A percentile compares a stretch with the other conserved stretches of the same genome.
Conservation (phyloP, 1,140 invertebrate genomes). For the Lordiphosa clarofinis region DNA sequence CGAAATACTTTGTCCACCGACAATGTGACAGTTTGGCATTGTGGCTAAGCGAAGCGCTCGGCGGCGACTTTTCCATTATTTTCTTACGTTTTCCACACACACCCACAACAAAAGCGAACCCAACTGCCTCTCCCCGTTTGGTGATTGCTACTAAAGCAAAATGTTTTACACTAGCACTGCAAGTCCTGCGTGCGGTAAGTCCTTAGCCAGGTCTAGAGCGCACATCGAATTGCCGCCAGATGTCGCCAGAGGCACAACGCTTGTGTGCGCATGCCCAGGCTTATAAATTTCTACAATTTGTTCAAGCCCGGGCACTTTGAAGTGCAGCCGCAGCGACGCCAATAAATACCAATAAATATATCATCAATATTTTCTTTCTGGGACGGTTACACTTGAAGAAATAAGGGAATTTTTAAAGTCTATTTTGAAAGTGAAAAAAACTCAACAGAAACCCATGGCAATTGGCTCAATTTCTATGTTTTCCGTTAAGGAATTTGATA, state of each 20-base stretch:
- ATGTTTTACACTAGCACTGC: slow-evolving; percentile 27
- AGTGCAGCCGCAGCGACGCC: slow-evolving; percentile 46
- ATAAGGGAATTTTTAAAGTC: background rate
- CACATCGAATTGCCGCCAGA: slow-evolving; percentile 39
- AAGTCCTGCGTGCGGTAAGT: slow-evolving; percentile 42
- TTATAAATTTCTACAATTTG: slow-evolving; percentile 60
- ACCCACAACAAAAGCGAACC: slow-evolving; percentile 1
- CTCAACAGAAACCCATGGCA: too few relatives aligned
- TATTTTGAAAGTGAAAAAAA: too few relatives aligned
- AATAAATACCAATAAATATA: slow-evolving; percentile 76
- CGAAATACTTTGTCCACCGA: slow-evolving; percentile 22
- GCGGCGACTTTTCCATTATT: slow-evolving; percentile 6
- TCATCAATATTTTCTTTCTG: slow-evolving; percentile 49
- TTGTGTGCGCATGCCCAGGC: slow-evolving; percentile 41
- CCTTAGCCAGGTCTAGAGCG: slow-evolving; percentile 34
- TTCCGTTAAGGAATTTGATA: too few relatives aligned
- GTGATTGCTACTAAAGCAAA: slow-evolving; percentile 19
- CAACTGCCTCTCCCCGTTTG: slow-evolving; percentile 6
- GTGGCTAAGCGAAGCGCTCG: background rate
- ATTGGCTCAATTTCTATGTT: too few relatives aligned
- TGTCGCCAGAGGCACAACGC: slow-evolving; percentile 39
- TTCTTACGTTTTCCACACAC: slow-evolving; percentile 37
- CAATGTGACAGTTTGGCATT: slow-evolving; percentile 64
- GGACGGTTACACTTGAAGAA: slow-evolving; percentile 23
- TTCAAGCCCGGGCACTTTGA: slow-evolving; percentile 55